phyloP scores from a whole-genome alignment of 2,797 vertebrate genomes.

The Epinephelus malabaricus region DNA sequence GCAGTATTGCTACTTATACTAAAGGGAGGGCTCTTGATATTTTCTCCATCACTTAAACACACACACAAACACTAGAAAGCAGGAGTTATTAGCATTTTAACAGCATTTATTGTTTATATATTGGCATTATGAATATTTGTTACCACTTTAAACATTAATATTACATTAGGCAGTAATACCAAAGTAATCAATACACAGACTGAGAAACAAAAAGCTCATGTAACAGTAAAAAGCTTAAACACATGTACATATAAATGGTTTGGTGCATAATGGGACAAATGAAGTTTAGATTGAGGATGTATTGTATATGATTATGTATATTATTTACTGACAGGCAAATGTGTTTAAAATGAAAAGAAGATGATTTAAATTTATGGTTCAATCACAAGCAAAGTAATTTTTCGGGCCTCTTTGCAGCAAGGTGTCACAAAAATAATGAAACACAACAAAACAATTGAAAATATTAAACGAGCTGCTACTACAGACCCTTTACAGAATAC shows the following conservation, averaged over 20 bases:
- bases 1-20: neutral
- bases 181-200: slow-evolving; percentile 16
- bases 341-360: neutral
- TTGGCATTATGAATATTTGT: slow-evolving; percentile 39
- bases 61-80: neutral
- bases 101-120: slow-evolving; percentile 21
- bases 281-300: neutral
- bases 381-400: neutral
- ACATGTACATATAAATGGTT: neutral
- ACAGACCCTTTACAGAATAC: neutral
- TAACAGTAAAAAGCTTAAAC: neutral
- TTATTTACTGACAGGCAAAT: slow-evolving; percentile 2
- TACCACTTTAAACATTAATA: slow-evolving; percentile 31
- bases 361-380: neutral
- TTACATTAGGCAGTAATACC: slow-evolving; percentile 5
- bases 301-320: neutral
- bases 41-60: neutral
- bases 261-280: neutral
- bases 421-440: neutral
- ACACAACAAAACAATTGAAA: neutral
- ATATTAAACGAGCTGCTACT: neutral
- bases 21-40: neutral
- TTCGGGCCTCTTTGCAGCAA: neutral
- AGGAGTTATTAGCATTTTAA: neutral
- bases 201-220: slow-evolving; percentile 14